phyloP scores from a whole-genome alignment of 2,113 vertebrate genomes.

The Lophius piscatorius region DNA sequence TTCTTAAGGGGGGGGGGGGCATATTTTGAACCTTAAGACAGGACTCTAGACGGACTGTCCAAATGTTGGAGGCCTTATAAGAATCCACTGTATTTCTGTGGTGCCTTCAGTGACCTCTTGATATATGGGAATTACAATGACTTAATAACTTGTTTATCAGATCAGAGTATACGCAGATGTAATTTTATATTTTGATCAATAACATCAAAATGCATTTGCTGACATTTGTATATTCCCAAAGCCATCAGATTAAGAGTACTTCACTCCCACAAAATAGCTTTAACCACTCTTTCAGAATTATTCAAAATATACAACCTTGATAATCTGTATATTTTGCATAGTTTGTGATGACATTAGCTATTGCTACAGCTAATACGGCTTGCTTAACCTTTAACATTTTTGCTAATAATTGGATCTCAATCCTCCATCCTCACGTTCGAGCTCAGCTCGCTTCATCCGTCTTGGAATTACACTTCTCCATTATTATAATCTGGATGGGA shows the following conservation, averaged over 20 bases:
- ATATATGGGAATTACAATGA: too few relatives aligned
- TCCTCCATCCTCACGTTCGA: not conserved
- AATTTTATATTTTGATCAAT: not conserved
- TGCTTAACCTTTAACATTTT: slow-evolving; percentile 11
- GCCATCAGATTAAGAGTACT: too few relatives aligned
- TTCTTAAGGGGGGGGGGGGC: too few relatives aligned
- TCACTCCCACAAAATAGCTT: too few relatives aligned
- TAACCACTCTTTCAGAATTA: too few relatives aligned
- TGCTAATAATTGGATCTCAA: slow-evolving; percentile 11
- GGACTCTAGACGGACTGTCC: not conserved
- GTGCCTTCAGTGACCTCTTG: not conserved
- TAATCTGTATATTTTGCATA: too few relatives aligned
- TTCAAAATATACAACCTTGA: not conserved
- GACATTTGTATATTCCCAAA: not conserved
- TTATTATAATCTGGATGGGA: slow-evolving; percentile 52
- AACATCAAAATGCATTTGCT: not conserved
- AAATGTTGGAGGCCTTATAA: not conserved
- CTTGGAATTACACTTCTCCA: slow-evolving; percentile 7
- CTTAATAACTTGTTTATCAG: not conserved
- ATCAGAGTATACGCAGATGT: too few relatives aligned
- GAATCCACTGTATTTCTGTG: not conserved
- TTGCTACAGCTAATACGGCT: not conserved
- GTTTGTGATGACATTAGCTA: not conserved
- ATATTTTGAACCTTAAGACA: not conserved
- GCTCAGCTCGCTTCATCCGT: slow-evolving; percentile 44